These are phyloP conservation scores for Xestia c-nigrum DNA, from an alignment of 2,888 invertebrate genomes.

Conservation along the genomic window DNA sequence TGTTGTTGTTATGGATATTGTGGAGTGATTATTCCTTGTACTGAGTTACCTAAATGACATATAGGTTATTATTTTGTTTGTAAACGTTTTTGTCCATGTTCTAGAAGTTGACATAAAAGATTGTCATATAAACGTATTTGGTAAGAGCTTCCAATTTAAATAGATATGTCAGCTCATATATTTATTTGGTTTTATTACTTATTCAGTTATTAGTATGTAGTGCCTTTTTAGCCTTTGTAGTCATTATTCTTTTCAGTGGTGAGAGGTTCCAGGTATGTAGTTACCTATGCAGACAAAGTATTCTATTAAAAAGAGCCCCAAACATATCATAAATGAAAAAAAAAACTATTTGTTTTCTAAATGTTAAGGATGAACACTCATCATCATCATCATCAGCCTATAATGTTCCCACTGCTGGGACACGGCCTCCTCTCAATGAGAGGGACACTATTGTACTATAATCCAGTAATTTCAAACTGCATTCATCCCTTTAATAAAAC, in stretches of 20 bases:
- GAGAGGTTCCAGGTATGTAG: neutral
- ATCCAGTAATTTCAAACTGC: slow-evolving; percentile 2
- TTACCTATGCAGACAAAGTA: neutral
- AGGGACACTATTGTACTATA: no score
- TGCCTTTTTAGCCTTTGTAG: neutral
- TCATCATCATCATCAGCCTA: no score
- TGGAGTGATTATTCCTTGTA: neutral
- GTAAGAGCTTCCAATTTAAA: neutral
- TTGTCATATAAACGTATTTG: neutral
- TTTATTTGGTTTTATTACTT: neutral
- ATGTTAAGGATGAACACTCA: neutral
- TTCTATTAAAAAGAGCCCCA: neutral
- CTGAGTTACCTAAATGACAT: neutral
- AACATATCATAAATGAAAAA: neutral
- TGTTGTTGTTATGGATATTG: neutral
- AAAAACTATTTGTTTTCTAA: neutral
- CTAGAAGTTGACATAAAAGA: neutral
- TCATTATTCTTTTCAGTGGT: neutral
- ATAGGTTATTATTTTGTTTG: neutral
- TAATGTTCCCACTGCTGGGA: no score
- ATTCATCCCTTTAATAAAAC: slow-evolving; percentile 32
- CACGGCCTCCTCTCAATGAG: no score
- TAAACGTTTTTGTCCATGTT: neutral
- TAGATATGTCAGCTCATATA: neutral
- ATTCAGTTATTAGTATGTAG: neutral